Base-by-base conservation (phyloP, 2,113 vertebrate species). In the Sturnus vulgaris region DNA sequence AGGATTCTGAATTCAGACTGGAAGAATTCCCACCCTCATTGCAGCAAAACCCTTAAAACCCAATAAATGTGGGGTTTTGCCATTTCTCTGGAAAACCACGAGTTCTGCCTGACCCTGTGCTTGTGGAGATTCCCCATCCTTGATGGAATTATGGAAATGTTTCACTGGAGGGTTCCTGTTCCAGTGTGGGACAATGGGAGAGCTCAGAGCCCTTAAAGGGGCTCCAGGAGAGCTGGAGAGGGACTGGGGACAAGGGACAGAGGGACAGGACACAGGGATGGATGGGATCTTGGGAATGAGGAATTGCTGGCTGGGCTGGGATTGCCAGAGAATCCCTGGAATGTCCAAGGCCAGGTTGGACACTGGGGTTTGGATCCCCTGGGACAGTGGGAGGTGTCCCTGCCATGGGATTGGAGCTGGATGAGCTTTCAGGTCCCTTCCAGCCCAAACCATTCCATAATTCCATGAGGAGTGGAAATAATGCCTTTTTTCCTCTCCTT, bases 161-260 rank as follows among this genome's bases (percentile, higher is more conserved):
- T 86, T 75, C 56, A 21, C 23, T 20, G n/a, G 22, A 68, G 59
- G 35, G 35, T 39, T 80, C 69, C 39, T 56, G 16, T 60, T 35
- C 7, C 57, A 11, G 0, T 1, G 19, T 7, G 10, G 3, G 16
- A 42, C 0, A 0, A 8, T 12, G 27, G 53, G 44, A 85, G 50
- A 68, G 16, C 37, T 23, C 35, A 4, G 9, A 69, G 35, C 21
- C 3, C n/a, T 30, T 25, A 0, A 2, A 76, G 83, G 53, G 44
- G 82, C 61, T 76, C 71, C 71, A 76, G 52, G 35, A 76, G 52
- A 57, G 71, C 61, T 66, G 70, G 3, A 65, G 82, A 65, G 50
- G 82, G 70, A 14, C 31, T 66, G 6, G 61, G 82, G 71, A 8
- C 60, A 57, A 57, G 35, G 52, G 0, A 0, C 23, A 19, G 5